Evolutionary conservation across 2,888 invertebrate genomes (phyloP), one percentile per base, ranked within the genome.

Genomic region (Troglohyphantes excavatus): DNA sequence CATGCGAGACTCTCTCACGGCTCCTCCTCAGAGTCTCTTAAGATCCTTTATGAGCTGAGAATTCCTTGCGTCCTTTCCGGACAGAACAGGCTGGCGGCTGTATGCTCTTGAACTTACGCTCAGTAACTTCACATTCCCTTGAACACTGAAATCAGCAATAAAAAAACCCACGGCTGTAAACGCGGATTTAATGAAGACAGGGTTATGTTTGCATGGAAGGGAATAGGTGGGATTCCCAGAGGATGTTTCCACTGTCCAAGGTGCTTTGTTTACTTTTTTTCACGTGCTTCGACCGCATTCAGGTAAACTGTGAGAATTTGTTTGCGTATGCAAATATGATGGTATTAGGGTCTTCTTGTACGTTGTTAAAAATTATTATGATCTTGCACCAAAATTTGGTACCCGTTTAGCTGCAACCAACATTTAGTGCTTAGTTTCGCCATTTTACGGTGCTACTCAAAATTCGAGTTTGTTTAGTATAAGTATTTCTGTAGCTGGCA

Each of bases 191-290:
- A 65, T 33, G 78, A 26, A 39, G 39, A 27, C 26, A 23, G 29
- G 78, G 65, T 63, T 78, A 78, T 78, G 78, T 78, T 78, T 78
- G 39, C 63, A 39, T 43, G 39, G 21, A 39, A 13, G 33, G 68
- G 21, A 7, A 33, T 39, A 61, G 63, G 76, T 21, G 76, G 63
- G 33, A 39, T 39, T 26, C 13, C 5, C n/a, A 53, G 5, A 43
- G 0, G 19, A 53, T 21, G n/a, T 5, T n/a, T 53, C 26, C 13
- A 13, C 3, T 75, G 9, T 75, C 11, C 33, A 43, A 46, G 59
- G 59, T n/a, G 13, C n/a, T 21, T 39, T 78, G 43, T 78, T 78
- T 65, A 23, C 26, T 26, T n/a, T 63, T 78, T 39, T 9, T 11
- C 13, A 39, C 7, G 39, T 39, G 13, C 13, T 39, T 39, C 13